Evolutionary conservation across 2,113 vertebrate species (phyloP).

Genomic region (Andinoacara biseriatus): DNA sequence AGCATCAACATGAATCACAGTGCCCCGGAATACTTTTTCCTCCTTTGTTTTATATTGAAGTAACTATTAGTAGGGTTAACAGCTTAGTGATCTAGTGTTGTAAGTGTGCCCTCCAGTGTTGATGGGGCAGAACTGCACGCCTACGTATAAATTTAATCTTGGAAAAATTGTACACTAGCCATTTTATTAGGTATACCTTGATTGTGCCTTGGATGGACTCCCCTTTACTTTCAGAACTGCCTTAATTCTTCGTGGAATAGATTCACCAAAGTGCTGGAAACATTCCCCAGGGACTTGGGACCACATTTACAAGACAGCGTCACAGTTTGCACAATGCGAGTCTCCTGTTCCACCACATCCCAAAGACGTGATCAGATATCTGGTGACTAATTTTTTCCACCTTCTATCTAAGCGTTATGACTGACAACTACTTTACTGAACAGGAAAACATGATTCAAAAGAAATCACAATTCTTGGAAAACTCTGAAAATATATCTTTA

Average conservation of each 20-base stretch:
- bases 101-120: constrained; percentile 37
- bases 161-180: background rate
- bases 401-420: background rate
- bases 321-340: background rate
- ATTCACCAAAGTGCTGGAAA: background rate
- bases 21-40: background rate
- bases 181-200: background rate
- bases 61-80: background rate
- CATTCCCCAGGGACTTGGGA: background rate
- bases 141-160: background rate
- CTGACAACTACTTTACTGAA: background rate
- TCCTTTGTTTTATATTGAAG: background rate
- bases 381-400: background rate
- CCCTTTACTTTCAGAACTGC: background rate
- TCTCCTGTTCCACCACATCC: background rate
- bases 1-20: background rate
- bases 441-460: background rate
- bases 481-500: too few species aligned
- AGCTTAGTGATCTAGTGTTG: background rate
- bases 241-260: background rate
- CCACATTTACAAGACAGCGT: background rate
- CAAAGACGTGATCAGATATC: background rate
- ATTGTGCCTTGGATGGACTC: background rate
- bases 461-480: background rate
- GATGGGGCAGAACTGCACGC: background rate